Conservation (phyloP, 37 sponge, comb jelly and placozoan genomes). For the Theonella swinhoei region DNA sequence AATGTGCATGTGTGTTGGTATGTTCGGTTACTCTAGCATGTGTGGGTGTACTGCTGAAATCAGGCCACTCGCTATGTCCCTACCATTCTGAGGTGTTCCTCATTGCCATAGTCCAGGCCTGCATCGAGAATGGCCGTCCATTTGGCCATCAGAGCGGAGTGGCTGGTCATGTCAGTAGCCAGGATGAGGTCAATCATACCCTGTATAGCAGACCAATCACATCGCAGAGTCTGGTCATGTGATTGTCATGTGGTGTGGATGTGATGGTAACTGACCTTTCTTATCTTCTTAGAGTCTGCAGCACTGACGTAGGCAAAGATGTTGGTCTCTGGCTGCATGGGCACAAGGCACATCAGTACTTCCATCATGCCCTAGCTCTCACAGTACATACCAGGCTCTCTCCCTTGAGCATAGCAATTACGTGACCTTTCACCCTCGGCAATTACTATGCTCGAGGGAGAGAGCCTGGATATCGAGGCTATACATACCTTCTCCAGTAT, state of each 20-base stretch:
- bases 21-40: background rate
- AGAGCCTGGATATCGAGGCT: background rate
- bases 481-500: slow-evolving; percentile 62
- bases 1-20: background rate
- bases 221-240: background rate
- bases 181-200: slow-evolving; percentile 85
- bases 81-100: slow-evolving; percentile 58
- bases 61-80: too few species aligned
- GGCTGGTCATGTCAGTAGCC: slow-evolving; percentile 87
- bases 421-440: too few species aligned
- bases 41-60: background rate
- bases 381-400: too few species aligned
- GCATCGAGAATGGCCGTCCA: slow-evolving; percentile 23
- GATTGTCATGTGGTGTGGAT: background rate
- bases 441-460: background rate
- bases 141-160: slow-evolving; percentile 60
- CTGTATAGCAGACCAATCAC: slow-evolving; percentile 18
- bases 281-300: slow-evolving; percentile 52
- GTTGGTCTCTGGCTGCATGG: slow-evolving; percentile 65
- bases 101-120: slow-evolving; percentile 37
- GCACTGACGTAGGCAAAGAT: slow-evolving; percentile 50
- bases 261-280: slow-evolving; percentile 46
- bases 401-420: too few species aligned
- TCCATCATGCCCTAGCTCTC: too few species aligned
- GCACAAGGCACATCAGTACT: too few species aligned